Conservation (phyloP, 2,888 invertebrate species). For the Tetrapedia diversipes region DNA sequence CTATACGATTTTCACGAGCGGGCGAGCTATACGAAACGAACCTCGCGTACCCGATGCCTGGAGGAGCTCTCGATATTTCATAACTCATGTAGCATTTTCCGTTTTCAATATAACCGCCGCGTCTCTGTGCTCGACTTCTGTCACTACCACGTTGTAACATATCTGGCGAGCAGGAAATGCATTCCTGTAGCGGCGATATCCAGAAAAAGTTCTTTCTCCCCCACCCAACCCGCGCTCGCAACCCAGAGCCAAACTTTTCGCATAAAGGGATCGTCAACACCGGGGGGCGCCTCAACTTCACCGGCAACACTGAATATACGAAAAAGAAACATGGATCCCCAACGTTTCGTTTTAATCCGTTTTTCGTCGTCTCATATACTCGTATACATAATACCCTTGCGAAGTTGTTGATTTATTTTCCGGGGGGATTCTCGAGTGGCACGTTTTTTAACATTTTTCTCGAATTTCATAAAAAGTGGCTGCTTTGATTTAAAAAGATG, state of each 20-base stretch:
- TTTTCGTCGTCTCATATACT: neutral
- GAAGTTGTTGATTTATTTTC: too few species aligned
- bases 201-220: conserved; percentile 56
- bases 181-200: conserved; percentile 46
- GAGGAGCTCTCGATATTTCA: conserved; percentile 46
- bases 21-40: conserved; percentile 14
- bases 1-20: conserved; percentile 25
- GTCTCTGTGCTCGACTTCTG: conserved; percentile 49
- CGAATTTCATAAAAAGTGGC: too few species aligned
- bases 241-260: conserved; percentile 52
- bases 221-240: too few species aligned
- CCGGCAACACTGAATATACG: conserved; percentile 19
- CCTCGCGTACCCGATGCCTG: conserved; percentile 7
- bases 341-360: conserved; percentile 5
- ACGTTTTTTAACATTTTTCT: too few species aligned
- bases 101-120: conserved; percentile 61
- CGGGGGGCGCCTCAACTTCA: conserved; percentile 32
- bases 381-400: too few species aligned
- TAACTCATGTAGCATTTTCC: conserved; percentile 47
- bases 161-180: conserved; percentile 41
- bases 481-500: too few species aligned
- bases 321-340: conserved; percentile 23
- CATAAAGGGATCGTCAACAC: conserved; percentile 50
- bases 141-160: conserved; percentile 47
- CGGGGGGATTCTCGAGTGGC: too few species aligned